phyloP scores from a whole-genome alignment of 1,140 invertebrate genomes.

The Trachymyrmex cornetzi region DNA sequence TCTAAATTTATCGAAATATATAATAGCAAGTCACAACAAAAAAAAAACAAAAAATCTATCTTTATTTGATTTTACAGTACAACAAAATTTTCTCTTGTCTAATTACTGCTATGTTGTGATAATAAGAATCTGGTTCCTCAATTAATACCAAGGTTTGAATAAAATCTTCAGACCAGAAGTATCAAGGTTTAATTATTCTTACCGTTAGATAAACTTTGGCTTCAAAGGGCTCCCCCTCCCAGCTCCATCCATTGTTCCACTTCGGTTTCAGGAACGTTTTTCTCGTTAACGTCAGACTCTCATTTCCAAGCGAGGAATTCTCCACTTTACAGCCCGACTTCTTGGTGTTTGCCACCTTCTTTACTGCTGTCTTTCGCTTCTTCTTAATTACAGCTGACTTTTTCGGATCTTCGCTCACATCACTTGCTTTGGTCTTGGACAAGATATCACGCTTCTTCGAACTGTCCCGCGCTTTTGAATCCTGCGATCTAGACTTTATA shows the following conservation, averaged over 20 bases:
- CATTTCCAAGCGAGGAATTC: constrained; percentile 76
- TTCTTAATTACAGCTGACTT: constrained; percentile 77
- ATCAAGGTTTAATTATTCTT: constrained; percentile 82
- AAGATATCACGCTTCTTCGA: constrained; percentile 72
- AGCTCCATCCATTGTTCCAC: constrained; percentile 97
- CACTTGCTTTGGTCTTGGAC: constrained; percentile 68
- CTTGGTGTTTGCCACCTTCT: constrained; percentile 71
- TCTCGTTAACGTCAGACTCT: constrained; percentile 80
- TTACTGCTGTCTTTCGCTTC: constrained; percentile 75
- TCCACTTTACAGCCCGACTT: constrained; percentile 76
- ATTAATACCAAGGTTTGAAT: constrained; percentile 14
- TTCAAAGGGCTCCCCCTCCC: constrained; percentile 94
- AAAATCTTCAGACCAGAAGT: neutral
- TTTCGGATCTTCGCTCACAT: constrained; percentile 75
- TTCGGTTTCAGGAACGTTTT: constrained; percentile 89
- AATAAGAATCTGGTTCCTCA: neutral
- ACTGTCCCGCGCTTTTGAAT: constrained; percentile 45
- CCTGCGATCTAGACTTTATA: constrained; percentile 79
- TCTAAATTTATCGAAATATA: neutral
- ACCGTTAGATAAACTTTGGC: constrained; percentile 96
- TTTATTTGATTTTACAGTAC: neutral
- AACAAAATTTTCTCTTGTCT: neutral
- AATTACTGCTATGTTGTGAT: neutral
- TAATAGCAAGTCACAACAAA: neutral
- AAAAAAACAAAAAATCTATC: neutral